phyloP scores from a whole-genome alignment of 2,797 vertebrate genomes.

The Rhinoraja longicauda region DNA sequence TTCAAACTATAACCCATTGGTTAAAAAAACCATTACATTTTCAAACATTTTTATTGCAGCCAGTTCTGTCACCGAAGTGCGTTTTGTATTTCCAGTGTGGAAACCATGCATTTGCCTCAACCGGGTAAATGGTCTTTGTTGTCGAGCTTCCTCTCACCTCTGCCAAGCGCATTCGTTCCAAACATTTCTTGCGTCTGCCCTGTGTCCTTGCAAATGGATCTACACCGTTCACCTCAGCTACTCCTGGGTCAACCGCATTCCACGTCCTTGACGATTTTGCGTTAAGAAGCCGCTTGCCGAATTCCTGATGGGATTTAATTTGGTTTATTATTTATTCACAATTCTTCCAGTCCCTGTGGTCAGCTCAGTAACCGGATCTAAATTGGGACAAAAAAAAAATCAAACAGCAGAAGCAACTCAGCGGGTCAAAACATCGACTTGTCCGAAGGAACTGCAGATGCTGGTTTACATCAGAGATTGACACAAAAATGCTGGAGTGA shows the following conservation, averaged over 20 bases:
- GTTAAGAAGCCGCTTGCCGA: neutral
- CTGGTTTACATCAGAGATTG: too few species aligned
- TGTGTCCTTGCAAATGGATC: neutral
- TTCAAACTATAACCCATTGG: neutral
- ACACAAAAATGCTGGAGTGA: too few species aligned
- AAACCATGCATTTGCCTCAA: neutral
- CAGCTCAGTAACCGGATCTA: neutral
- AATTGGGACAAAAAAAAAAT: neutral
- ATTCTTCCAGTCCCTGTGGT: neutral
- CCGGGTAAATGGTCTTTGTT: neutral
- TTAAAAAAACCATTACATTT: neutral
- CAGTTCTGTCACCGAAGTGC: neutral
- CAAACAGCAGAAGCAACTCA: too few species aligned
- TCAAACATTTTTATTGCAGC: neutral
- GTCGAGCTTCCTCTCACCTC: neutral
- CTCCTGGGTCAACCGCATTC: neutral
- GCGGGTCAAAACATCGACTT: too few species aligned
- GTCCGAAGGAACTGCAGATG: too few species aligned
- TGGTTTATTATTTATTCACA: neutral
- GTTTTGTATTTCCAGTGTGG: neutral
- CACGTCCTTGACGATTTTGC: neutral
- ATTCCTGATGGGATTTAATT: neutral
- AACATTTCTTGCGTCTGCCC: neutral
- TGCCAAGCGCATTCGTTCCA: neutral
- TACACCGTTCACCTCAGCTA: neutral